Base-by-base conservation (phyloP, 2,888 invertebrate species). In the Scaptodrosophila latifasciaeformis region DNA sequence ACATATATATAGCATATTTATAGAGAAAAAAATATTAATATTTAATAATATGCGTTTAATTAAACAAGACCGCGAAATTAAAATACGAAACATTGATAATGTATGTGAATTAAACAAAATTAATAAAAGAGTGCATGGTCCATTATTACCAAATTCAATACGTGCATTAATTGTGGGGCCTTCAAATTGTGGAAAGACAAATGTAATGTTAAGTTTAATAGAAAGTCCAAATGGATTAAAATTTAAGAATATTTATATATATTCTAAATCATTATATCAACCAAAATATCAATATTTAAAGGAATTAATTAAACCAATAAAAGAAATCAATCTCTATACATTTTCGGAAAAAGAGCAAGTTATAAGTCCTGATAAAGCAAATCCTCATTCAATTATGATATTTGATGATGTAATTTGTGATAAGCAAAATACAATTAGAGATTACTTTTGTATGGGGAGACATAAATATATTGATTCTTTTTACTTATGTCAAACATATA, bases 181-280 rank as follows among this genome's bases (percentile, higher is more conserved):
- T 15, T 35, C 43, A 34, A 43, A 49, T 43, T 50, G 49, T 27
- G 35, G 49, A 2, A 43, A 43, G n/a, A 43, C 43, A 3, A 84
- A 84, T 56, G 61, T 75, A 2, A 62, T 84, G 46, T 43, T 84
- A 5, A 57, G 61, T 43, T 59, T 85, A 49, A 47, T 84, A 4
- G 48, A 63, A 24, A 57, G 76, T 57, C 62, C 65, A 3, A 82
- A 84, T 61, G 83, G 82, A 9, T 50, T 84, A 21, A 57, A 65
- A 57, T 86, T 85, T 66, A 59, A 82, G 67, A 85, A 85, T 65
- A 54, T 86, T 30, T 86, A 83, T 53, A 50, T 85, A 12, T 83
- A 81, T 56, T 82, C 82, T 13, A 77, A 70, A 44, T 70, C 74
- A 4, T 54, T 70, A 17, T 54, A 67, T 62, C 74, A 77, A 55